Evolutionary conservation across 2,888 invertebrate species (phyloP).

Genomic region (Suillia variegata): DNA sequence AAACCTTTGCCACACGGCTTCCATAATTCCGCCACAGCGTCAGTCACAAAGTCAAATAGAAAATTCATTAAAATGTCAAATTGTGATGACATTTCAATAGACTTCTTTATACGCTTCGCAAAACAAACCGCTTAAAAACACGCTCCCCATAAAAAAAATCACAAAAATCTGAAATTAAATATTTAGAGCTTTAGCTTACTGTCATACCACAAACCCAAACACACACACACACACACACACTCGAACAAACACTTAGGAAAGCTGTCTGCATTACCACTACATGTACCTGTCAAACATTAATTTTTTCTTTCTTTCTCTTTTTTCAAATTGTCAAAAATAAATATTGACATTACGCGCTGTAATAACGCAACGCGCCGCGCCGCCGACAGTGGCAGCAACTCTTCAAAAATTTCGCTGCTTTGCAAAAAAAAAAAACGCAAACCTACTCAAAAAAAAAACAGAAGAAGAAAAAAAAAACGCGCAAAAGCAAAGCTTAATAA

Average conservation of each 20-base stretch:
- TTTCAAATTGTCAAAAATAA: constrained; percentile 41
- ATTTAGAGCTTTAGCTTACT: background rate
- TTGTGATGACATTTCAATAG: background rate
- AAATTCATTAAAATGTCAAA: background rate
- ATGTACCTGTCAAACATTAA: constrained; percentile 39
- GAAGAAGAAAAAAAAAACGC: constrained; percentile 18
- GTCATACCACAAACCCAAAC: background rate
- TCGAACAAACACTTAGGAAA: background rate
- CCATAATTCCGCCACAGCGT: no score
- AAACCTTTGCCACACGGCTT: no score
- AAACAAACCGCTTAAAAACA: background rate
- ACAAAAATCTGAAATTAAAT: background rate
- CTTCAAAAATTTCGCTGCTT: no score
- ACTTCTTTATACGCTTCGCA: no score
- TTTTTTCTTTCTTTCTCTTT: constrained; percentile 47
- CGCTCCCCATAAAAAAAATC: background rate
- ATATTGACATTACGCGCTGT: constrained; percentile 52
- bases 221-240: background rate
- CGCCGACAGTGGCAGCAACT: background rate
- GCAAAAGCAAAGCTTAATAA: constrained; percentile 44
- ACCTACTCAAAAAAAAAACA: constrained; percentile 9
- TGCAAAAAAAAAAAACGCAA: background rate
- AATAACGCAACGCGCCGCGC: constrained; percentile 47
- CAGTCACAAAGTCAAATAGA: no score
- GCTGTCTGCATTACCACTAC: background rate